Evolutionary conservation across 2,113 vertebrate genomes (phyloP).

Genomic region (Sinocyclocheilus rhinocerous): DNA sequence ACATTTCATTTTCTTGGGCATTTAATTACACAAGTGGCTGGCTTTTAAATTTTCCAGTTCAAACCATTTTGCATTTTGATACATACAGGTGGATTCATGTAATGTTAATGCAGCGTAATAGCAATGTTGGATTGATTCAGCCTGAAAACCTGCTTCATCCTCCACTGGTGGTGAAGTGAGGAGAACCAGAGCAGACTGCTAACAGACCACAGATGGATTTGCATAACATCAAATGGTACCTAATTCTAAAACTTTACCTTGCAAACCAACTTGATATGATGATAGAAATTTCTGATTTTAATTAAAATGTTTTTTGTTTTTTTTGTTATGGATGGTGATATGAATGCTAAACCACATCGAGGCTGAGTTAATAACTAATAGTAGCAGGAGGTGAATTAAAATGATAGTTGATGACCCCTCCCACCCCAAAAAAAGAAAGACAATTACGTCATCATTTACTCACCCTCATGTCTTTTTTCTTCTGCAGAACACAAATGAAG

Average conservation of each 20-base stretch:
- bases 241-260: neutral
- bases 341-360: neutral
- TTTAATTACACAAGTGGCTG: slow-evolving; percentile 60
- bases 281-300: neutral
- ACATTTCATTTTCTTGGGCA: slow-evolving; percentile 32
- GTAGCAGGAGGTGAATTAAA: neutral
- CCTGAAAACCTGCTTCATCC: slow-evolving; percentile 52
- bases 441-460: neutral
- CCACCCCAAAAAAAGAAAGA: neutral
- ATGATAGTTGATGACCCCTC: neutral
- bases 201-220: slow-evolving; percentile 27
- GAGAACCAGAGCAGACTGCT: slow-evolving; percentile 44
- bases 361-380: neutral
- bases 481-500: neutral
- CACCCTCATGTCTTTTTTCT: neutral
- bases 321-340: neutral
- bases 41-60: slow-evolving; percentile 60
- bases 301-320: neutral
- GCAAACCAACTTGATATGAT: neutral
- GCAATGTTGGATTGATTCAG: slow-evolving; percentile 57
- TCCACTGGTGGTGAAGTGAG: slow-evolving; percentile 41
- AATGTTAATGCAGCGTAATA: slow-evolving; percentile 57
- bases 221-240: slow-evolving; percentile 26
- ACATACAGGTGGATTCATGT: slow-evolving; percentile 52
- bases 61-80: slow-evolving; percentile 54